Evolutionary conservation across 2,797 vertebrate species (phyloP), one percentile per base, ranked within the genome.

Genomic region (Danio choprae): DNA sequence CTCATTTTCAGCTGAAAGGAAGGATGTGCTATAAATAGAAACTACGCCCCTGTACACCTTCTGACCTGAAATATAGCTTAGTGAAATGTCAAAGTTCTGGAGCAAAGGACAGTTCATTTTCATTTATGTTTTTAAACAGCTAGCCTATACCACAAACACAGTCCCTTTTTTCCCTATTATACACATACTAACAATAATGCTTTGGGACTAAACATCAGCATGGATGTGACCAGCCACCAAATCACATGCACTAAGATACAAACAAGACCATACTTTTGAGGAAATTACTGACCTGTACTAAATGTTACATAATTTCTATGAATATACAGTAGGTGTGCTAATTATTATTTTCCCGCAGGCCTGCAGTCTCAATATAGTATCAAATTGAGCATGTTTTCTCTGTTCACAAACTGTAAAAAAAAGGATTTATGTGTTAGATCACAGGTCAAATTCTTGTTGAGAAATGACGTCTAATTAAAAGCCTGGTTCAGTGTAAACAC

Each of bases 11-110:
- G 13, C 10, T 70, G 10, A 60, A 41, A 62, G 67, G 65, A 79
- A 62, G 67, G 56, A 71, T 79, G 67, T 79, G 44, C 18, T 62
- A 79, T 79, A 62, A 79, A 71, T 71, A 71, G 40, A 63, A 62
- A 40, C 22, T 62, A 46, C 48, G 44, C 41, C 48, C 18, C 62
- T 75, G 46, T 53, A 29, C 38, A 38, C 55, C 36, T 48, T 69
- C 67, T 78, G 65, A 78, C 65, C 29, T 50, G 7, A 50, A 67
- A 68, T 67, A 46, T 20, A 38, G 22, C 51, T 40, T 40, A 11
- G 10, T 64, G n/a, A 40, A 75, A 22, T 63, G 58, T 65, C 40
- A 41, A 64, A 53, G 36, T n/a, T 46, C 46, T 41, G 7, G 60
- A 65, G 59, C 16, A 20, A 43, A 7, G 43, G 41, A 44, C 20